Evolutionary conservation across 2,113 vertebrate genomes (phyloP).

Genomic region (Callipepla squamata): DNA sequence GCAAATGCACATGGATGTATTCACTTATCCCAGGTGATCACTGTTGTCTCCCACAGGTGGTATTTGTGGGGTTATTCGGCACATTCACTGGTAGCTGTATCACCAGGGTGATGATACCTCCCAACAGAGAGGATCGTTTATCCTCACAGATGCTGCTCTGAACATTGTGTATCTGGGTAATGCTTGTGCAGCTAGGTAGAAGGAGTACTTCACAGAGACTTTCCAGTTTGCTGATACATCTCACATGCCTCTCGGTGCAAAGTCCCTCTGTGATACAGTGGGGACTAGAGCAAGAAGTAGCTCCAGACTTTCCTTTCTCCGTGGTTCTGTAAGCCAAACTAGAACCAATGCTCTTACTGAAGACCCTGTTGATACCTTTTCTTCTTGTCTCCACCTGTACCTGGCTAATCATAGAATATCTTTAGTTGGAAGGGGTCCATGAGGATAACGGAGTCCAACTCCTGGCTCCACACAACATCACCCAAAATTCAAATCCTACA

Average conservation of each 20-base stretch:
- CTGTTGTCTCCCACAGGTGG: background rate
- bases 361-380: background rate
- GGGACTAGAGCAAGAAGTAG: background rate
- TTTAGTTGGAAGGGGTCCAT: background rate
- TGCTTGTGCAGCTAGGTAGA: too few species aligned
- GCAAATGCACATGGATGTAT: slow-evolving; percentile 20
- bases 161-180: background rate
- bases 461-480: background rate
- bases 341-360: background rate
- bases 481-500: background rate
- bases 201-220: background rate
- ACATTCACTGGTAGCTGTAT: background rate
- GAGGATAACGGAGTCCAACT: background rate
- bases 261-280: background rate
- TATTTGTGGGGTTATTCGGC: background rate
- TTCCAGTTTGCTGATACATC: background rate
- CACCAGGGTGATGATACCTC: background rate
- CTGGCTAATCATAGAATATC: background rate
- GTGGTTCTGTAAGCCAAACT: background rate
- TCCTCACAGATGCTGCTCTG: background rate
- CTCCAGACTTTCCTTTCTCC: background rate
- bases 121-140: background rate
- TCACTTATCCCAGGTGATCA: slow-evolving; percentile 25
- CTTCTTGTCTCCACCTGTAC: background rate
- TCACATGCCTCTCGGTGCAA: background rate